These are phyloP conservation scores for Sphaeridia pumilis DNA, from an alignment of 2,888 invertebrate species.

Conservation along the genomic window DNA sequence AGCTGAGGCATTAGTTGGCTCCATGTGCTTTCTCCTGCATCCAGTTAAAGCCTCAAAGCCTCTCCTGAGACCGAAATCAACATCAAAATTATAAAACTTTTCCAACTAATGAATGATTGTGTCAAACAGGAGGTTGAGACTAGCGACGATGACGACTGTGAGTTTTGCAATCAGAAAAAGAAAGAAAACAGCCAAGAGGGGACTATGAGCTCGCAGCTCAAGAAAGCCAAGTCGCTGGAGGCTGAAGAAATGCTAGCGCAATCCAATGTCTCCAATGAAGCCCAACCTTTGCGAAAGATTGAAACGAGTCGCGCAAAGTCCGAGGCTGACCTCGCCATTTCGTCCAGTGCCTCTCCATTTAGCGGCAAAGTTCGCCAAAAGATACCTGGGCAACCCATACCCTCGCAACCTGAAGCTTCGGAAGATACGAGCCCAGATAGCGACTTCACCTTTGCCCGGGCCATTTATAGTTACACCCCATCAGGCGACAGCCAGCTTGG, in stretches of 20 bases:
- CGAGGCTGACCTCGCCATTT: conserved; percentile 70
- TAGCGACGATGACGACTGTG: too few species aligned
- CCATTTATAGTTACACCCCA: conserved; percentile 79
- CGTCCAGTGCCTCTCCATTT: too few species aligned
- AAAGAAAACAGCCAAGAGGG: too few species aligned
- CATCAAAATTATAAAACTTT: too few species aligned
- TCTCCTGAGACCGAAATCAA: too few species aligned
- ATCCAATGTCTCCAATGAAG: conserved; percentile 21
- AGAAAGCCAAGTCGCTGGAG: conserved; percentile 80
- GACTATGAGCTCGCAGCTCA: conserved; percentile 63
- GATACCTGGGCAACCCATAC: neutral
- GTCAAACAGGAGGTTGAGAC: too few species aligned
- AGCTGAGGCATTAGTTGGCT: too few species aligned
- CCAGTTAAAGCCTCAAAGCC: too few species aligned
- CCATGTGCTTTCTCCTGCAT: too few species aligned
- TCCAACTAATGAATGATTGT: too few species aligned
- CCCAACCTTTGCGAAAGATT: conserved; percentile 16
- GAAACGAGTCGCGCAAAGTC: conserved; percentile 58
- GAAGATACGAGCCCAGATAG: conserved; percentile 47
- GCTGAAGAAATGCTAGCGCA: conserved; percentile 47
- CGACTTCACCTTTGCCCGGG: conserved; percentile 65
- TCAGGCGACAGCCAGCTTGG: conserved; percentile 81
- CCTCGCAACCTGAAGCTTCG: conserved; percentile 43
- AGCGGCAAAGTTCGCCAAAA: conserved; percentile 13
- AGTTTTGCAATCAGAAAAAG: too few species aligned